phyloP scores from a whole-genome alignment of 2,797 vertebrate species.

The Periophthalmus magnuspinnatus region DNA sequence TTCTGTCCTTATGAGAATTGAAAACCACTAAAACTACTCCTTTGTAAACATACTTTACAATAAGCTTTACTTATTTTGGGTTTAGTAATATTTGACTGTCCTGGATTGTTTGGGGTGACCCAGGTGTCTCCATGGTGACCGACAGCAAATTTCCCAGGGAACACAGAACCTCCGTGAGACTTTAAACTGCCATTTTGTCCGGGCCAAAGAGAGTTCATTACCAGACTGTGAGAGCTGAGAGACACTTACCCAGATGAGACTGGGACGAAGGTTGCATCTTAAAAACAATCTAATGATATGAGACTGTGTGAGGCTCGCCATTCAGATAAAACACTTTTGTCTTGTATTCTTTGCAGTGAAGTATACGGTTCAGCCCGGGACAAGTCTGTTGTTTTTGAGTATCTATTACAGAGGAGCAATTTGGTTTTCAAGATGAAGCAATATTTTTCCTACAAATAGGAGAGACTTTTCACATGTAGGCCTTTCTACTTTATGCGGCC shows the following conservation, averaged over 20 bases:
- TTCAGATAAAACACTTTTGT: constrained; percentile 45
- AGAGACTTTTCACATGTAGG: not conserved
- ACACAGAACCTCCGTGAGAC: constrained; percentile 29
- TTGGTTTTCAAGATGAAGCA: not conserved
- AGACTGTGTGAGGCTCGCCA: constrained; percentile 28
- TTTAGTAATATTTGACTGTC: constrained; percentile 4
- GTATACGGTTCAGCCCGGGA: not conserved
- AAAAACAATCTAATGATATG: constrained; percentile 36
- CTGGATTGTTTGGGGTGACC: constrained; percentile 21
- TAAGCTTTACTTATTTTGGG: not conserved
- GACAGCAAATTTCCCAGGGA: constrained; percentile 31
- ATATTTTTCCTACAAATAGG: not conserved
- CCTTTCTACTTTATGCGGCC: not conserved
- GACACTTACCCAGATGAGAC: constrained; percentile 51
- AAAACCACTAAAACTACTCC: not conserved
- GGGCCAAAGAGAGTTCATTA: constrained; percentile 43
- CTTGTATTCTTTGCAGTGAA: constrained; percentile 21
- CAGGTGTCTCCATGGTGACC: constrained; percentile 31
- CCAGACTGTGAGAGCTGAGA: constrained; percentile 24
- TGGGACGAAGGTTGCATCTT: constrained; percentile 18
- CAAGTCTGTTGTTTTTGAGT: not conserved
- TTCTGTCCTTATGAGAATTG: not conserved
- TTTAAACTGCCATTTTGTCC: constrained; percentile 42
- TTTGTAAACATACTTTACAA: not conserved
- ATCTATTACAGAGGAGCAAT: constrained; percentile 2